These are phyloP conservation scores for Coptodon rendalli DNA, from an alignment of 2,113 vertebrate species.

Conservation along the genomic window DNA sequence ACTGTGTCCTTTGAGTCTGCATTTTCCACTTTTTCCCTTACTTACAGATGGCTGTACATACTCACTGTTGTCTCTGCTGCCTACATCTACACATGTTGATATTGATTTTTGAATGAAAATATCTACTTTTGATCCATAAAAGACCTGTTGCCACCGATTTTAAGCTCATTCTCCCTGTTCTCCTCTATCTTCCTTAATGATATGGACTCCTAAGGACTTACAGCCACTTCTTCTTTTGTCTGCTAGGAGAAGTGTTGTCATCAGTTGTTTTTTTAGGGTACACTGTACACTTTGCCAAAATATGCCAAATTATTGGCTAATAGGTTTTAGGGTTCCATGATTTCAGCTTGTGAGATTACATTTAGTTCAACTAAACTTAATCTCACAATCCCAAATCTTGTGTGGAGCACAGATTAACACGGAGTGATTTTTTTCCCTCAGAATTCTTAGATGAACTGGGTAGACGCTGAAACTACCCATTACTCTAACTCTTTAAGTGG, in stretches of 20 bases:
- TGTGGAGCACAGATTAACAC: neutral
- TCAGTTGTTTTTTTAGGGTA: neutral
- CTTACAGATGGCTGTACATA: neutral
- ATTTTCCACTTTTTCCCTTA: neutral
- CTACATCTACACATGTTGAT: neutral
- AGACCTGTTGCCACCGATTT: neutral
- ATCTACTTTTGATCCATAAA: neutral
- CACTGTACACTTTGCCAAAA: neutral
- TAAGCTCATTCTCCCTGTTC: neutral
- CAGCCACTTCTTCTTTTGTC: neutral
- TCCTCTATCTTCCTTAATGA: neutral
- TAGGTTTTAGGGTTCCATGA: neutral
- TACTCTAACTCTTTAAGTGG: slow-evolving; percentile 13
- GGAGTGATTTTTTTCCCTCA: neutral
- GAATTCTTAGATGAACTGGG: neutral
- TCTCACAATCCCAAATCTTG: neutral
- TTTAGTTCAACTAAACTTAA: neutral
- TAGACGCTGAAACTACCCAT: neutral
- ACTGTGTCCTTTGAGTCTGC: neutral
- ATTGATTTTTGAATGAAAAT: neutral
- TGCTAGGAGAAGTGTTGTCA: neutral
- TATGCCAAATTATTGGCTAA: neutral
- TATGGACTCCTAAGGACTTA: neutral
- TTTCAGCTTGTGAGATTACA: neutral
- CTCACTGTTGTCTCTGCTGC: neutral